Conservation (phyloP, 2,797 vertebrate species). For the Hoplostethus atlanticus region DNA sequence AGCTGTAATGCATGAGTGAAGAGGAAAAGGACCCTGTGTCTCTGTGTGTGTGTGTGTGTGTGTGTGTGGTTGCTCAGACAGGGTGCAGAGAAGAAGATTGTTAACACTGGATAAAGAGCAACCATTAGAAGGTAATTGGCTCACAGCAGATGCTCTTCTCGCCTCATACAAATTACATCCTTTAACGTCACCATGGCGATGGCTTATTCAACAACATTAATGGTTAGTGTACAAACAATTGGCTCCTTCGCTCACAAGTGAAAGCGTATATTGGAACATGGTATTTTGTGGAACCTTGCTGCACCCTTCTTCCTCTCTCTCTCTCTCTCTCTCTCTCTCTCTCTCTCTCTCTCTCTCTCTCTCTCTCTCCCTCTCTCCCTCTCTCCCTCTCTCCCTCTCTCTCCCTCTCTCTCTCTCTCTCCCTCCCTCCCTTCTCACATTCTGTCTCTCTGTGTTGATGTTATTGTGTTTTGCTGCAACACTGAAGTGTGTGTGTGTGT, state of each 20-base stretch:
- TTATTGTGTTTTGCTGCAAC: slow-evolving; percentile 2
- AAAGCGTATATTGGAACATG: slow-evolving; percentile 1
- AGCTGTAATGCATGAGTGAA: slow-evolving; percentile 42
- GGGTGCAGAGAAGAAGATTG: slow-evolving; percentile 64
- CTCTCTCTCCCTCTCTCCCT: neutral
- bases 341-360: neutral
- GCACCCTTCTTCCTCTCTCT: neutral
- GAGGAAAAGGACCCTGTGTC: slow-evolving; percentile 40
- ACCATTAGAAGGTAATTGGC: slow-evolving; percentile 78
- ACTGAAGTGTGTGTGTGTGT: neutral
- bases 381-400: neutral
- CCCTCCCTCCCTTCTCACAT: no score
- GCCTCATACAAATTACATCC: slow-evolving; percentile 71
- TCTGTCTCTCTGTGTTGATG: neutral
- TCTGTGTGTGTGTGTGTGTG: slow-evolving; percentile 15
- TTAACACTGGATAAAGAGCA: slow-evolving; percentile 76
- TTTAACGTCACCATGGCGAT: slow-evolving; percentile 64
- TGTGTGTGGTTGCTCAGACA: slow-evolving; percentile 33
- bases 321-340: neutral
- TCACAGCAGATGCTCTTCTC: slow-evolving; percentile 77
- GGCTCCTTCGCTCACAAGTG: slow-evolving; percentile 33
- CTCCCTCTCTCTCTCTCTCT: neutral
- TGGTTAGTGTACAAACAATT: slow-evolving; percentile 41
- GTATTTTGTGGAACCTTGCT: slow-evolving; percentile 10
- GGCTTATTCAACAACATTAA: slow-evolving; percentile 42